Conservation (phyloP, 2,113 vertebrate species). For the Merops nubicus region DNA sequence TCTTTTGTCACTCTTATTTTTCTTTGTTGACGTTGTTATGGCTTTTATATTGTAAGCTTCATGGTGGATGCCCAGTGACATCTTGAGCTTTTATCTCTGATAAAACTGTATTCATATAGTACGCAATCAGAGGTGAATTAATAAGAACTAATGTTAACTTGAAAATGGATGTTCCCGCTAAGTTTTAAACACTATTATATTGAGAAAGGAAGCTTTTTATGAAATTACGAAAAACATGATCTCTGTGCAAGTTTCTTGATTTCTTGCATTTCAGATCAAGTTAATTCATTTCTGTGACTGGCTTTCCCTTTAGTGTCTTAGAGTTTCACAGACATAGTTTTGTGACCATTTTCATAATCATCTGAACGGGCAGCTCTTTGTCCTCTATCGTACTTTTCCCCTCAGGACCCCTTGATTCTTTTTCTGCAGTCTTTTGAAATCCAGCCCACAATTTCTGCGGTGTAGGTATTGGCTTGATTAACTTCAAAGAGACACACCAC, state of each 20-base stretch:
- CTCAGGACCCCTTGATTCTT: neutral
- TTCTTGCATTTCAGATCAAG: conserved; percentile 2
- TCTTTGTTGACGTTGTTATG: neutral
- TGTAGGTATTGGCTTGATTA: conserved; percentile 28
- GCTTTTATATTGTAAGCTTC: neutral
- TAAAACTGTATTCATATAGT: neutral
- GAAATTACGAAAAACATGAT: neutral
- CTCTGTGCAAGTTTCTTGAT: neutral
- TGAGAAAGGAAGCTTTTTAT: conserved; percentile 9
- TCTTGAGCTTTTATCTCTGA: neutral
- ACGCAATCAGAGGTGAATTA: neutral
- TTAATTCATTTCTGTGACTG: neutral
- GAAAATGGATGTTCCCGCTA: neutral
- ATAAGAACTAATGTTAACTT: neutral
- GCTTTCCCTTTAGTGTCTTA: neutral
- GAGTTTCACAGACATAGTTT: neutral
- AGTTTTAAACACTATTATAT: neutral
- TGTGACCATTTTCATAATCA: conserved; percentile 64
- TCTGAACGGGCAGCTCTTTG: conserved; percentile 30
- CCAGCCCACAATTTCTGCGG: neutral
- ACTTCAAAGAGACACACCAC: conserved; percentile 28
- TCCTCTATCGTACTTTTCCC: conserved; percentile 45
- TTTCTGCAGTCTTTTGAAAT: conserved; percentile 29
- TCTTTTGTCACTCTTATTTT: neutral
- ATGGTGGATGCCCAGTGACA: neutral